Evolutionary conservation across 2,797 vertebrate genomes (phyloP).

Genomic region (Sebastes steindachneri): DNA sequence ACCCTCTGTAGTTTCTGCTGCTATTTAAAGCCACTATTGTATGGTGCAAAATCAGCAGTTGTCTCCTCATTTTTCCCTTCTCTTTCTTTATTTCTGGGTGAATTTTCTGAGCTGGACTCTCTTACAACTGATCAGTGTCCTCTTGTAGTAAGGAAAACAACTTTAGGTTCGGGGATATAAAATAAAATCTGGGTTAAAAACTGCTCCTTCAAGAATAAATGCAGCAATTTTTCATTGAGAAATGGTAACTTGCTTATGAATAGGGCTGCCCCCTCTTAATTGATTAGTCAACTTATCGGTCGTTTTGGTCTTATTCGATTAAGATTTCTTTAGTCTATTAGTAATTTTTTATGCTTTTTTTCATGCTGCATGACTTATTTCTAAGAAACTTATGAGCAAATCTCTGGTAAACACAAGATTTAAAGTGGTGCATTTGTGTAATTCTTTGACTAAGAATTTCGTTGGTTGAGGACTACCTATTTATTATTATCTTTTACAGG

Average conservation of each 20-base stretch:
- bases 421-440: no score
- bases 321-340: no score
- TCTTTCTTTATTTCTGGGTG: background rate
- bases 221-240: background rate
- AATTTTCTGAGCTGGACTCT: background rate
- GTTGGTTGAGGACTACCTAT: no score
- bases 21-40: background rate
- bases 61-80: background rate
- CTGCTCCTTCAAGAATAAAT: background rate
- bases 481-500: slow-evolving; percentile 76
- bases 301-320: no score
- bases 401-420: no score
- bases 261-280: no score
- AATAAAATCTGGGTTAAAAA: background rate
- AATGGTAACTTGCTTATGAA: background rate
- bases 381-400: no score
- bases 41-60: slow-evolving; percentile 6
- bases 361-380: no score
- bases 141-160: background rate
- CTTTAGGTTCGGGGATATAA: background rate
- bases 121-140: background rate
- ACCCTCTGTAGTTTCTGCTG: background rate
- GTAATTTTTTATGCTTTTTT: no score
- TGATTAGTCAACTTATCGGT: no score
- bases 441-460: no score